phyloP scores from a whole-genome alignment of 2,797 vertebrate genomes.

The Lycodopsis pacificus region DNA sequence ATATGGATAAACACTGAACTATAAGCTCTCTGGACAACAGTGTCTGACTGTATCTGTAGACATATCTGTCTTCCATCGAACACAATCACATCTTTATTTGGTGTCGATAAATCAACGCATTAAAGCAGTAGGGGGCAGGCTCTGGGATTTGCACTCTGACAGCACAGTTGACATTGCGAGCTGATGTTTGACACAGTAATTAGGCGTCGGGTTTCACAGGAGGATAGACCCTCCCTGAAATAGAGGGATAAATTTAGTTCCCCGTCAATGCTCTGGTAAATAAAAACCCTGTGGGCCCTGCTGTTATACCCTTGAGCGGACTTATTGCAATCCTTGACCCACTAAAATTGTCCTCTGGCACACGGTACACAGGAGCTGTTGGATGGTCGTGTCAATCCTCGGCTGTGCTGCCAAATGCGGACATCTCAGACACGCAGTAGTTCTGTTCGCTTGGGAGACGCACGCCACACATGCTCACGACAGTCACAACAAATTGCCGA shows the following conservation, averaged over 20 bases:
- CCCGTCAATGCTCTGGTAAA: conserved; percentile 72
- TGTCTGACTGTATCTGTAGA: conserved; percentile 10
- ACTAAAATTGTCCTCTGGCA: conserved; percentile 18
- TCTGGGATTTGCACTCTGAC: conserved; percentile 40
- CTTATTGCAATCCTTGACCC: conserved; percentile 55
- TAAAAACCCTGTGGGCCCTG: conserved; percentile 56
- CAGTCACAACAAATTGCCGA: no score
- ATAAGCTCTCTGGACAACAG: conserved; percentile 4
- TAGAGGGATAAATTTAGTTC: conserved; percentile 77
- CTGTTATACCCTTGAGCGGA: conserved; percentile 56
- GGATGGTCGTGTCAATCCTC: neutral
- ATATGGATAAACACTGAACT: conserved; percentile 51
- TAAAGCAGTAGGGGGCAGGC: conserved; percentile 19
- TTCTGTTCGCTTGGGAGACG: neutral
- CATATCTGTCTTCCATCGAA: neutral
- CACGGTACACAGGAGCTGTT: conserved; percentile 26
- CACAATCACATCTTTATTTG: conserved; percentile 23
- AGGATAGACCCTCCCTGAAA: conserved; percentile 67
- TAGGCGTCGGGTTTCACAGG: conserved; percentile 77
- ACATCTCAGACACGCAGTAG: neutral
- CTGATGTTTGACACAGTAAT: conserved; percentile 78
- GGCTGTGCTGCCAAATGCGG: neutral
- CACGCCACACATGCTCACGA: neutral
- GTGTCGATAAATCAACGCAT: conserved; percentile 10
- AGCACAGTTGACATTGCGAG: conserved; percentile 70